Evolutionary conservation across 2,888 invertebrate genomes (phyloP).

Genomic region (Phragmatobia fuliginosa): DNA sequence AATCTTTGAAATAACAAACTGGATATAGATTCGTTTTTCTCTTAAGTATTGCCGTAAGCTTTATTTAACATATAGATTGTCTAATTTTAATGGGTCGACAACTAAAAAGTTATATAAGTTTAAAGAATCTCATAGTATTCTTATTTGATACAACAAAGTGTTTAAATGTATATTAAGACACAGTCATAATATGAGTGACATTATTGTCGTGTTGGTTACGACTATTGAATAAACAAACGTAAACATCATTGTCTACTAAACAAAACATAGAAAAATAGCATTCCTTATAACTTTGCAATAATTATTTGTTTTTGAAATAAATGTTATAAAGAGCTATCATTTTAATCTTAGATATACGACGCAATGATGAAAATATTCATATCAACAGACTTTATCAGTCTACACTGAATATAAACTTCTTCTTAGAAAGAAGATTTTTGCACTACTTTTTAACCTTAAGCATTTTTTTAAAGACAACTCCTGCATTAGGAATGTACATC

Average conservation of each 20-base stretch:
- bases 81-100: too few species aligned
- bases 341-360: background rate
- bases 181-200: background rate
- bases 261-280: background rate
- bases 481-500: too few species aligned
- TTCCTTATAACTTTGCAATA: background rate
- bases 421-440: too few species aligned
- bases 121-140: background rate
- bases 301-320: background rate
- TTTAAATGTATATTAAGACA: background rate
- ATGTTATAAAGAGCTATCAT: background rate
- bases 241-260: constrained; percentile 9
- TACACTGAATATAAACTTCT: too few species aligned
- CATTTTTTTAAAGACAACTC: too few species aligned
- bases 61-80: too few species aligned
- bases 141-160: background rate
- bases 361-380: background rate
- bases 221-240: background rate
- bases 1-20: too few species aligned
- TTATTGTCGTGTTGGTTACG: constrained; percentile 2
- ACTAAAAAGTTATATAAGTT: too few species aligned
- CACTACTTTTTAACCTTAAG: too few species aligned
- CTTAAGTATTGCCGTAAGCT: too few species aligned
- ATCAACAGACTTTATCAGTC: too few species aligned
- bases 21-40: too few species aligned